Evolutionary conservation across 2,888 invertebrate genomes (phyloP).

Genomic region (Sinopyrophorus schimmeli): DNA sequence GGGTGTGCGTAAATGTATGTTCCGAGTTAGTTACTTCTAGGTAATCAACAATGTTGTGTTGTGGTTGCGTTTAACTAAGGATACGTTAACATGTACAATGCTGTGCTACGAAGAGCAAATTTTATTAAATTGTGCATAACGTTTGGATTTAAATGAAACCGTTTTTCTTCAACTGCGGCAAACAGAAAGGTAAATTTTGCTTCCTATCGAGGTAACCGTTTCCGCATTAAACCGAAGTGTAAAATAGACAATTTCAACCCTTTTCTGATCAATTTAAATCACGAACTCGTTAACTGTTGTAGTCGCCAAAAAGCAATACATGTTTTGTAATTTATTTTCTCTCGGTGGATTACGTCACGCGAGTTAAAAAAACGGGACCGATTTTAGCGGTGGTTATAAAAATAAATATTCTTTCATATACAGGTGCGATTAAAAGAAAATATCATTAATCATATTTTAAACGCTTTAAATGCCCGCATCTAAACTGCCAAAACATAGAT

Average conservation of each 20-base stretch:
- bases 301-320: constrained; percentile 12
- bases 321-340: no score
- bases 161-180: no score
- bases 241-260: constrained; percentile 16
- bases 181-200: no score
- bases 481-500: constrained; percentile 48
- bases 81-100: no score
- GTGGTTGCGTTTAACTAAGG: background rate
- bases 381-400: constrained; percentile 3
- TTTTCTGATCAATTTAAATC: constrained; percentile 19
- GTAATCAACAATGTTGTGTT: constrained; percentile 26
- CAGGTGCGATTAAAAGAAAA: constrained; percentile 37
- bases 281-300: constrained; percentile 10
- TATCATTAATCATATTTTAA: constrained; percentile 41
- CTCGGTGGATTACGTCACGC: no score
- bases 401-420: constrained; percentile 17
- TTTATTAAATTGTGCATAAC: no score
- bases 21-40: constrained; percentile 47
- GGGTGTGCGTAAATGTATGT: constrained; percentile 46
- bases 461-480: constrained; percentile 31
- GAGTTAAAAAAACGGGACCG: no score
- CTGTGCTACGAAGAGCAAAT: no score
- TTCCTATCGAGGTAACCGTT: no score
- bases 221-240: constrained; percentile 11
- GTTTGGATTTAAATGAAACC: background rate